Base-by-base conservation (phyloP, 2,888 invertebrate species). In the Plagodis pulveraria region DNA sequence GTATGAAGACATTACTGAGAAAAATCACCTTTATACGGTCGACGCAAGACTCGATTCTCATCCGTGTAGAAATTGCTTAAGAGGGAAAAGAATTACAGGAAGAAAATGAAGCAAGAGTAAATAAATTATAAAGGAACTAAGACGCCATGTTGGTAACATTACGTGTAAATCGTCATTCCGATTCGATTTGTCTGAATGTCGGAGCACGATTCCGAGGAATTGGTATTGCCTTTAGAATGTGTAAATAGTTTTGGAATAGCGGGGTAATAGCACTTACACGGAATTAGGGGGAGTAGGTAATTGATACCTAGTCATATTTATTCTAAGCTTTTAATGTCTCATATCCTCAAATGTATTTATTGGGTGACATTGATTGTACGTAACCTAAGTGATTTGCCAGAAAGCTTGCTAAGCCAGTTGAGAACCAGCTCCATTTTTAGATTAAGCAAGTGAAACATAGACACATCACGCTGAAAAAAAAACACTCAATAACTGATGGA, bases 31-130 rank as follows among this genome's bases (percentile, higher is more conserved):
- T 63, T 81, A 72, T 71, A 70, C 50, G 67, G 72, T 67, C 38
- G 49, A 64, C 41, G 66, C 76, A 81, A 77, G 77, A 72, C 59
- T 65, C 61, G 65, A 48, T 74, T 77, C 54, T 38, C 64, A 71
- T 68, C 80, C 84, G 84, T 89, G 87, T 89, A 89, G 87, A 89
- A 89, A 90, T 90, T 86, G 86, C 85, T 89, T 90, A 84, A 82
- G 85, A 81, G 85, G 86, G 86, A 86, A 91, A 89, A 89, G 90
- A 91, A 92, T 91, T 91, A 89, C 89, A 78, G 77, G 79, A 83
- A 87, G 89, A 86, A 89, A 89, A 91, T 91, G 88, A 90, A 87
- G 85, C 86, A 87, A 82, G 76, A 77, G 81, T 91, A 81, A 91
- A 91, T 92, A 91, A 91, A 87, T 56, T 56, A 61, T 90, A 88